Evolutionary conservation across 2,888 invertebrate genomes (phyloP), one percentile per base, ranked within the genome.

Genomic region (Cryptophagus acutangulus): DNA sequence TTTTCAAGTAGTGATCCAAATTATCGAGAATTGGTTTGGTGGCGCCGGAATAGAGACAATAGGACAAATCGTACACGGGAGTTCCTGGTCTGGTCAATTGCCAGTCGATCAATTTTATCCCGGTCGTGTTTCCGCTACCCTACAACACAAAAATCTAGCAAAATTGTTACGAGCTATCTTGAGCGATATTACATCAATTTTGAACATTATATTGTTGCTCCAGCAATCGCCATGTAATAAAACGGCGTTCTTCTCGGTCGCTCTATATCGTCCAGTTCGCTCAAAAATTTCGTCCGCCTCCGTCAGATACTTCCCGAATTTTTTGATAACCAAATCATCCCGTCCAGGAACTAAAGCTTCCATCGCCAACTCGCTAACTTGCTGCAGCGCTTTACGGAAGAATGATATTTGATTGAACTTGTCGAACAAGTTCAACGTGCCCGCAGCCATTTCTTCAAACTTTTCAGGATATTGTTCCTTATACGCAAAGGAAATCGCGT

Each of bases 181-280:
- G 31, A 3, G n/a, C n/a, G n/a, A 12, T 34, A 30, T 48, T 44
- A 54, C 54, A 31, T 45, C 24, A 24, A 51, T 49, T 40, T 48
- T 45, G 34, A 52, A 54, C 24, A 61, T 44, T 41, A 58, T 45
- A 38, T 61, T 61, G 35, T 59, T 59, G 17, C 53, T 55, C 61
- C 59, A 61, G 39, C 56, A 52, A 39, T 61, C 61, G 1, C 56
- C 59, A 40, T 61, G 59, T 15, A 15, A 3, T 8, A 47, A 37
- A 4, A 61, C 31, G 26, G 52, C 5, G n/a, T 6, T 4, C 3
- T 26, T 13, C 12, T 26, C 26, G 20, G 6, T 8, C 9, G 20
- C 9, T 20, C 6, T 9, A 9, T 20, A 20, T n/a, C n/a, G n/a
- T n/a, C n/a, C n/a, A n/a, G n/a, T n/a, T n/a, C n/a, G n/a, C 9